Evolutionary conservation across 2,797 vertebrate genomes (phyloP).

Genomic region (Podarcis lilfordi): DNA sequence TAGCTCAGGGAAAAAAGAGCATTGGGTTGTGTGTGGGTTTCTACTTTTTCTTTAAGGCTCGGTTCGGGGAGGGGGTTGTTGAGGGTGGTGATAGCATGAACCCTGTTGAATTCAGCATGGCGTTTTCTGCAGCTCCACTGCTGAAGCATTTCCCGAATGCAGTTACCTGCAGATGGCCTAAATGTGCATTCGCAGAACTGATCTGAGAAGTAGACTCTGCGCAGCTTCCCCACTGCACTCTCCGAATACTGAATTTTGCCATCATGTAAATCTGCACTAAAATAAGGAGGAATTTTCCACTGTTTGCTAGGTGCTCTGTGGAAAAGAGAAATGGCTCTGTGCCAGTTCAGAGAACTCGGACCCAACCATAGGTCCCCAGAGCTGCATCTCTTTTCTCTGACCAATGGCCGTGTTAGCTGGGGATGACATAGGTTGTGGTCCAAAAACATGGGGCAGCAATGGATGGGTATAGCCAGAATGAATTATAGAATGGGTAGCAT

Average conservation of each 20-base stretch:
- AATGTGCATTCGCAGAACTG: background rate
- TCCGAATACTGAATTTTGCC: background rate
- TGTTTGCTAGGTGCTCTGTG: background rate
- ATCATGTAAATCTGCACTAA: background rate
- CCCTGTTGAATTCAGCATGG: background rate
- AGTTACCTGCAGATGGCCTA: background rate
- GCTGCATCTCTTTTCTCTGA: background rate
- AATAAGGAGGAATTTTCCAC: background rate
- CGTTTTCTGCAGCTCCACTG: background rate
- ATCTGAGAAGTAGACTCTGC: background rate
- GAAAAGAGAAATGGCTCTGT: background rate
- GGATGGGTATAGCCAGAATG: background rate
- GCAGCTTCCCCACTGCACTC: background rate
- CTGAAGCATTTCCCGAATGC: background rate
- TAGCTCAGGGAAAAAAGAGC: background rate
- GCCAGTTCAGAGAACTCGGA: background rate
- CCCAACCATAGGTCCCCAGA: background rate
- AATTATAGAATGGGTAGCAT: background rate
- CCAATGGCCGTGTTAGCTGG: background rate
- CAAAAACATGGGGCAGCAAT: background rate
- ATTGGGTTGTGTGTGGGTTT: rapidly evolving
- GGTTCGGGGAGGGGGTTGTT: background rate
- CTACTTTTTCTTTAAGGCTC: background rate
- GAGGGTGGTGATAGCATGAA: background rate
- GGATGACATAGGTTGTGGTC: background rate